Evolutionary conservation across 2,113 vertebrate genomes (phyloP).

Genomic region (Leiothrix lutea): DNA sequence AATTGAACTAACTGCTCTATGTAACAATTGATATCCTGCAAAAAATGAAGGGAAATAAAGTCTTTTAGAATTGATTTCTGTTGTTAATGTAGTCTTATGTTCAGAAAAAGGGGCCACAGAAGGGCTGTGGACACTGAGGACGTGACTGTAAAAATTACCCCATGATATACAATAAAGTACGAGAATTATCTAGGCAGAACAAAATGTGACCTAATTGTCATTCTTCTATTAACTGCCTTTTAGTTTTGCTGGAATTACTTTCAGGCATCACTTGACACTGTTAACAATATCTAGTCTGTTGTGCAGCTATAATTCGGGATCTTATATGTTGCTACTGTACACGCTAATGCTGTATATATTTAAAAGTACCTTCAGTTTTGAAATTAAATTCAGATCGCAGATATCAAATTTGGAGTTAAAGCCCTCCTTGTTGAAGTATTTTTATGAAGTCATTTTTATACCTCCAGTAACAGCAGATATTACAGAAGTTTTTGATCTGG

Average conservation of each 20-base stretch:
- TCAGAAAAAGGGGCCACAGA: neutral
- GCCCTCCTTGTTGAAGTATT: neutral
- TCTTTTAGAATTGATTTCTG: neutral
- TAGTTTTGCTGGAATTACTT: neutral
- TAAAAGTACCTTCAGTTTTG: neutral
- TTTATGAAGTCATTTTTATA: neutral
- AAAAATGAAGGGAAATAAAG: neutral
- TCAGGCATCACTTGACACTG: neutral
- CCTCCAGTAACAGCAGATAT: neutral
- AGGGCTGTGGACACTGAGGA: neutral
- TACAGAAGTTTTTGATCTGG: neutral
- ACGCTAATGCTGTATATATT: neutral
- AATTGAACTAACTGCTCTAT: neutral
- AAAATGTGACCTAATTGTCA: neutral
- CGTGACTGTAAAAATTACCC: neutral
- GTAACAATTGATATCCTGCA: neutral
- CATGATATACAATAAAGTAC: neutral
- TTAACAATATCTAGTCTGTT: neutral
- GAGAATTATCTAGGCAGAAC: neutral
- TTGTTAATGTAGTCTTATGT: neutral
- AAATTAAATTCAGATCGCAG: neutral
- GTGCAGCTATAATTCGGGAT: neutral
- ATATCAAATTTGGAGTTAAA: neutral
- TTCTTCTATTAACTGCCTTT: neutral
- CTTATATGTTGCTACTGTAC: neutral